Base-by-base conservation (phyloP, 2,888 invertebrate species). In the Cordilura impudica region DNA sequence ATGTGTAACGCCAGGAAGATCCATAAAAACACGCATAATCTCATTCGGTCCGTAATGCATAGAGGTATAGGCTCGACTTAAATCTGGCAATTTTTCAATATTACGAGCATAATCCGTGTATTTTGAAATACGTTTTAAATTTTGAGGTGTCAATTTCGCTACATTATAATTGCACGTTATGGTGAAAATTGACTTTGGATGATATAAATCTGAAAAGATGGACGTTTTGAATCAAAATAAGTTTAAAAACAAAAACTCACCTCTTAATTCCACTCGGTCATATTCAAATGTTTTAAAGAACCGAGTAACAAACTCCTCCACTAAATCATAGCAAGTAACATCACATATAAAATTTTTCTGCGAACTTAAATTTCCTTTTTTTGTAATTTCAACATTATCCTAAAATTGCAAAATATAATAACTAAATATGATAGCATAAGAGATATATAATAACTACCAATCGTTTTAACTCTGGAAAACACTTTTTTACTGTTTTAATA, bases 271-370 rank as follows among this genome's bases (percentile, higher is more conserved):
- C 0, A 72, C 29, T 3, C 88, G 84, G 2, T 84, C 56, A 4
- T 83, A 81, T 10, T 88, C 87, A 8, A 85, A 88, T 21, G 85
- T 82, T 2, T 78, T 71, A 29, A 89, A 84, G 54, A 85, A 88
- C 2, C 82, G 82, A 0, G 70, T 81, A 0, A 88, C 77, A 54
- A 88, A 88, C 14, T 84, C 82, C 1, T 88, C 84, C 0, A 84
- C 83, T 54, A 88, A 81, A 77, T 89, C 88, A 63, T 88, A 88
- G 3, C 86, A 89, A 8, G 69, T 81, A 1, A 84, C 72, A 16
- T 88, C 81, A 49, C 87, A 84, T 0, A 89, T 82, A 19, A 84
- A 88, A 67, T 88, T 84, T 56, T 86, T 88, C 14, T 87, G 86
- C 0, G 83, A 45, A 3, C 81, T 81, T 56, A 87, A 73, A 4